Percentiles rank a stretch among this genome's conserved stretches.
Evolutionary conservation across 2,797 vertebrate species (phyloP).

Genomic region (Acanthopagrus latus): DNA sequence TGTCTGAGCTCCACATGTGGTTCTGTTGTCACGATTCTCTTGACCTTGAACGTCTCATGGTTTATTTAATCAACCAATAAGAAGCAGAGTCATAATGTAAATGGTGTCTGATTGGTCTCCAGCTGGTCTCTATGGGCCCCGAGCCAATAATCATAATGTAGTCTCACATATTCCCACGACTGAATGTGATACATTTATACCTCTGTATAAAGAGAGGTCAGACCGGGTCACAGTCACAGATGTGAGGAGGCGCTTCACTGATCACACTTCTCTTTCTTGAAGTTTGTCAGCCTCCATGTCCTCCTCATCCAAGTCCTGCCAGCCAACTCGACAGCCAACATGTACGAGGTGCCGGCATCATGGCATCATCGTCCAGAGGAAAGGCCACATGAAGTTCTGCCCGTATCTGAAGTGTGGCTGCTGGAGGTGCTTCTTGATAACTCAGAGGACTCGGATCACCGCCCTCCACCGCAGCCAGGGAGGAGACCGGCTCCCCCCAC

Average conservation of each 20-base stretch:
- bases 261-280: neutral
- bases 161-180: neutral
- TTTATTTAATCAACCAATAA: too few relatives aligned
- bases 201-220: too few relatives aligned
- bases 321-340: constrained; percentile 39
- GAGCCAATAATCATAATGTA: neutral
- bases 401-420: constrained; percentile 44
- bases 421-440: constrained; percentile 41
- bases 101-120: neutral
- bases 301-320: constrained; percentile 23
- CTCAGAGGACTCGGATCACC: constrained; percentile 35
- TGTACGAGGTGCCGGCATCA: constrained; percentile 82
- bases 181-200: constrained; percentile 35
- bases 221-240: neutral
- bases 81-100: too few relatives aligned
- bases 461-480: constrained; percentile 52
- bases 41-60: too few relatives aligned
- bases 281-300: constrained; percentile 44
- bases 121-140: neutral
- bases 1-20: too few relatives aligned
- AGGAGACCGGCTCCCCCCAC: neutral
- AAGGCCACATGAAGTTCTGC: constrained; percentile 65
- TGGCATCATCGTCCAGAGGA: constrained; percentile 68
- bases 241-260: too few relatives aligned
- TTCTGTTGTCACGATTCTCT: too few relatives aligned